These are phyloP conservation scores for Rousettus madagascariensis DNA, from an alignment of 2,797 vertebrate genomes.

Conservation along the genomic window DNA sequence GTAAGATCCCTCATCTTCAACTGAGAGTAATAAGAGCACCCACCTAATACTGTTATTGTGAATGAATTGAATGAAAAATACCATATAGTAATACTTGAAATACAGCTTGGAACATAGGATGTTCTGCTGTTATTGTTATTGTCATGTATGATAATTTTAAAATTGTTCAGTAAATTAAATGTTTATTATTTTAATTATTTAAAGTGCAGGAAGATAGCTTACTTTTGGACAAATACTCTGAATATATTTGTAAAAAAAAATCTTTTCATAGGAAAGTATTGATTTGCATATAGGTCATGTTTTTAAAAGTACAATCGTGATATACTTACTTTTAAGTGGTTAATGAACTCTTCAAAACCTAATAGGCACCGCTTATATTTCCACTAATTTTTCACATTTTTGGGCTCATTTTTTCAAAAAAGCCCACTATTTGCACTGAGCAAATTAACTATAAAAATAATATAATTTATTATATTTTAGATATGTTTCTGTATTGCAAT, in stretches of 20 bases:
- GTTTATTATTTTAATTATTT: conserved; percentile 13
- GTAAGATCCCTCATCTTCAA: not conserved
- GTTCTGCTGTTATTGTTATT: not conserved
- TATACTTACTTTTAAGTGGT: not conserved
- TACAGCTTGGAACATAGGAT: not conserved
- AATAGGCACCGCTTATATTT: not conserved
- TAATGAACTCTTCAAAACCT: not conserved
- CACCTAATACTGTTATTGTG: not conserved
- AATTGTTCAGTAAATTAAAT: not conserved
- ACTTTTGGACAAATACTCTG: not conserved
- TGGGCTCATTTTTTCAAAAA: not conserved
- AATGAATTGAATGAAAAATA: not conserved
- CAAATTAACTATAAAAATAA: not conserved
- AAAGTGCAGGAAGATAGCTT: not conserved
- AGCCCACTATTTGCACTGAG: not conserved
- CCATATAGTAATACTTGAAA: not conserved
- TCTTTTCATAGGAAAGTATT: not conserved
- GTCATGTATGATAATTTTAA: not conserved
- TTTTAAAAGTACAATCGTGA: not conserved
- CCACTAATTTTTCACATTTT: not conserved
- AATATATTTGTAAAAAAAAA: not conserved
- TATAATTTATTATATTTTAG: not conserved
- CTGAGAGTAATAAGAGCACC: not conserved
- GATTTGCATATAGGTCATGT: not conserved
- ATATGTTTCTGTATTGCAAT: not conserved